Conservation (phyloP, 1,140 invertebrate genomes). For the Drosophila sp. region DNA sequence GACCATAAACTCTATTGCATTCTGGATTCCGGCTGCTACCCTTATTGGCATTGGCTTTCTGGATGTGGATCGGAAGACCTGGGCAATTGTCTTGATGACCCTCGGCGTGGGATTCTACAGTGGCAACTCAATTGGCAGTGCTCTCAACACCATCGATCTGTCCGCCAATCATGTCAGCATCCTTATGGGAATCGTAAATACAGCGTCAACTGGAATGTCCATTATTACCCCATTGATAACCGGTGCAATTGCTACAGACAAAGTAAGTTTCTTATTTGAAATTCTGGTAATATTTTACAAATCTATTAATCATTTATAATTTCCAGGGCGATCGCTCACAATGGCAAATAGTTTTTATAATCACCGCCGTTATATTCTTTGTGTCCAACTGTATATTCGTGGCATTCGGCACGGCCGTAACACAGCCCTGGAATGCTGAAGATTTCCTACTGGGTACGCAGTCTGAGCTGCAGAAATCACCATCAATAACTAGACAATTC, state of each 20-base stretch:
- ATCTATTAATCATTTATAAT: constrained; percentile 30
- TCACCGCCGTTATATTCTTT: constrained; percentile 89
- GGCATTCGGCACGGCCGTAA: constrained; percentile 86
- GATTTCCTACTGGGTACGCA: constrained; percentile 48
- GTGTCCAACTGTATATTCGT: constrained; percentile 89
- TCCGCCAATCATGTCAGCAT: constrained; percentile 91
- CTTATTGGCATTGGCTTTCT: constrained; percentile 88
- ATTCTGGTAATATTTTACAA: neutral
- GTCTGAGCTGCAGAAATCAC: neutral
- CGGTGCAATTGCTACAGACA: constrained; percentile 88
- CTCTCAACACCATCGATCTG: constrained; percentile 90
- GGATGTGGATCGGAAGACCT: constrained; percentile 83
- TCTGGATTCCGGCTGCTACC: constrained; percentile 87
- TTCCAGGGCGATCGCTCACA: constrained; percentile 85
- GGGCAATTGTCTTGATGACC: constrained; percentile 88
- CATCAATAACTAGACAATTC: no score
- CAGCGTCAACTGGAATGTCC: constrained; percentile 89
- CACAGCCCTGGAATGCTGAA: constrained; percentile 88
- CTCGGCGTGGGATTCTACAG: constrained; percentile 91
- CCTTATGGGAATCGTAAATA: constrained; percentile 89
- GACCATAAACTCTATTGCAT: constrained; percentile 88
- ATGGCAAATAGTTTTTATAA: constrained; percentile 92
- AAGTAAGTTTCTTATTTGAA: constrained; percentile 86
- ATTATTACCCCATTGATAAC: constrained; percentile 89
- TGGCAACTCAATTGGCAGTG: constrained; percentile 89